Evolutionary conservation across 1,140 invertebrate species (phyloP), one percentile per base, ranked within the genome.

Genomic region (Lasaia peninsularis): DNA sequence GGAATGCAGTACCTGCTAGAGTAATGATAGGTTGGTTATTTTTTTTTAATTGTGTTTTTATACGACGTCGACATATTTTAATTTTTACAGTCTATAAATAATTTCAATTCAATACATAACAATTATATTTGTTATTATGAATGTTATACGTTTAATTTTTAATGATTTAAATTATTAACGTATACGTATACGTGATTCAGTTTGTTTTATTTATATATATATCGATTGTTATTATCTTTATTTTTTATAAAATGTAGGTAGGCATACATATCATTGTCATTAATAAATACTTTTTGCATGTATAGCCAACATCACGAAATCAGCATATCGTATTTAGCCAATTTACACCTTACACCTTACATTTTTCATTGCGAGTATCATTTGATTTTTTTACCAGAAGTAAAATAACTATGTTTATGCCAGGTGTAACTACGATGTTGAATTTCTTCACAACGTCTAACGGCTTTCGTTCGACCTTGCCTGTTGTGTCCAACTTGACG

Each of bases 361-460:
- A 18, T n/a, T 16, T 40, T 8, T 40, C 35, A 40, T 40, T 40
- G 35, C 7, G 11, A 1, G 14, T 10, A 51, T 12, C 20, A 31
- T 28, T 51, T 51, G 28, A 51, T 9, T 3, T 1, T 32, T 31
- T 7, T n/a, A 51, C n/a, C 10, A 51, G 14, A 21, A 37, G 7
- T n/a, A 37, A 54, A 54, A 7, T n/a, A 14, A 14, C 14, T 40
- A 2, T 40, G 16, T 54, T 54, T 14, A 18, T n/a, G 24, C 44
- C 87, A 96, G 95, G 96, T 86, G 96, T 98, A 78, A 98, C 97
- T 69, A 98, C 97, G 86, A 98, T 98, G 97, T 93, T 98, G 93
- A 98, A 98, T 91, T 98, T 98, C 93, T 98, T 98, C 94, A 98
- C 97, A 67, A 98, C 96, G 74, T 96, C 95, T 57, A 96, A 96